Evolutionary conservation across 2,797 vertebrate genomes (phyloP), one percentile per base, ranked within the genome.

Genomic region (Bradypodion pumilum): DNA sequence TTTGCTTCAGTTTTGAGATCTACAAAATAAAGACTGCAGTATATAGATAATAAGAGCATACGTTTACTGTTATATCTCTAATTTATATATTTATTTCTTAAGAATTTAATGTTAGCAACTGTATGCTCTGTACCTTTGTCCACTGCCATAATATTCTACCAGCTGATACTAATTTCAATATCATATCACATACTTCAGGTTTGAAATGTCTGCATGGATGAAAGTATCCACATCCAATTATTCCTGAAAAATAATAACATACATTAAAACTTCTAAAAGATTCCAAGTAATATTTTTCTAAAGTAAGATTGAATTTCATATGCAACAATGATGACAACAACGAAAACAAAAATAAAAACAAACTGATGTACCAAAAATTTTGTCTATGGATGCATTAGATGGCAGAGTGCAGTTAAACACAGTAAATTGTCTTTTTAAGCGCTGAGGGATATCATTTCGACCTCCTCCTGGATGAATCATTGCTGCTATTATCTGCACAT

Each of bases 391-490:
- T 73, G 90, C 16, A 3, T 94, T 95, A 40, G 95, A 94, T 72
- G 96, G 96, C 72, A 96, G 79, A 4, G 96, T 96, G 77, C 96
- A 96, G 52, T 96, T 96, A 82, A 96, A 96, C 21, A 96, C 85
- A 23, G 83, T 94, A 77, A 96, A 96, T 0, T 96, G 96, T 63
- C 96, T 93, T 82, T 96, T 96, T 52, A 96, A 90, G 49, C 95
- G 95, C 46, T 96, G 96, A 0, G 96, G 96, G 78, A 96, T 96
- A 73, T 96, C 96, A 10, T 96, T 96, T 27, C 95, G 94, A 27
- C 96, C 96, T 49, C 96, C 96, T 85, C 96, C 96, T 1, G 96
- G 96, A 59, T 96, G 96, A 52, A 96, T 96, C 95, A 96, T 96
- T 13, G 96, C 95, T 6, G 95, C 96, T 82, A 96, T 94, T 80